Base-by-base conservation (phyloP, 1,140 invertebrate genomes). In the Drosophila nigrodunni region DNA sequence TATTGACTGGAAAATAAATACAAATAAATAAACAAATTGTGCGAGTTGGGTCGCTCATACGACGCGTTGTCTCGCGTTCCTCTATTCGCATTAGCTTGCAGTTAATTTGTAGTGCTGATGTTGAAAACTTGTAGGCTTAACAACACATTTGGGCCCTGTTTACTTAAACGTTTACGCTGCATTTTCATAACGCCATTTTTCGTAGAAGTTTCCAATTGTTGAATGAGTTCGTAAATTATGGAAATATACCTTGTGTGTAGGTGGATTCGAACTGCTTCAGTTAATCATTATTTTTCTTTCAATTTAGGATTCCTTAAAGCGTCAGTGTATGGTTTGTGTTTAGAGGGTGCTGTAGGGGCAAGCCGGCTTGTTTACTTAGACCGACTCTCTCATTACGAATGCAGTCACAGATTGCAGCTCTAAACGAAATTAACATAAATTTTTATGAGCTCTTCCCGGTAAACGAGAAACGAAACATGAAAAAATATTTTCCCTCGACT, bases 1-100 rank as follows among this genome's bases (percentile, higher is more conserved):
- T 89, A 89, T 89, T 89, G 85, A 89, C 85, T 89, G 80, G 85
- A 89, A 89, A 89, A 85, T 89, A 89, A 89, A 89, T 89, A 89
- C 85, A 89, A 89, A 89, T 89, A 89, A 78, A 76, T 88, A 81
- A 80, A 80, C 80, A 80, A 66, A 82, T 83, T 71, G 64, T 52
- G 47, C 43, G 52, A 55, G 44, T 30, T 43, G 37, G 69, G 59
- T 13, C 77, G 81, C 82, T 49, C 75, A 85, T 85, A 85, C 82
- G 82, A 72, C 82, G 62, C 75, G 82, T 69, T 86, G 82, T 75
- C 82, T 77, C 73, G 11, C 41, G 41, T 43, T 30, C 25, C 25
- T 30, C 25, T 5, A 30, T 30, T 77, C 73, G 11, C 41, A n/a
- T 43, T 43, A 60, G 59, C 65, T 58, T 60, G 59, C 71, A 76